phyloP scores from a whole-genome alignment of 2,888 invertebrate species.

The Morpho deidamia region DNA sequence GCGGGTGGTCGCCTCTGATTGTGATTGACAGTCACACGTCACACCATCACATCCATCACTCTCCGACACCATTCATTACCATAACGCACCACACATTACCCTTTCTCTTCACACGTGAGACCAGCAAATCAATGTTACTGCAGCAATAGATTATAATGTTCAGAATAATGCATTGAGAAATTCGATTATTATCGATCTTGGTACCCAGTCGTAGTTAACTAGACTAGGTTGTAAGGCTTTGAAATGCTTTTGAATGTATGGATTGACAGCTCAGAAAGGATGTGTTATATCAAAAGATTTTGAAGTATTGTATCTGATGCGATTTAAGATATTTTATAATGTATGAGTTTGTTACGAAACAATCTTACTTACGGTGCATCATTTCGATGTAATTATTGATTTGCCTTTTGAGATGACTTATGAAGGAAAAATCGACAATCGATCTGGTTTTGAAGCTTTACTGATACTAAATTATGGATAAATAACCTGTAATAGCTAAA shows the following conservation, averaged over 20 bases:
- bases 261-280: constrained; percentile 31
- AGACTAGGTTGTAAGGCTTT: constrained; percentile 40
- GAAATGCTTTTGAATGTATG: constrained; percentile 41
- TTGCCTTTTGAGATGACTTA: too few relatives aligned
- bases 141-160: constrained; percentile 28
- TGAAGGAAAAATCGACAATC: too few relatives aligned
- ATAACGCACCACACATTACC: constrained; percentile 31
- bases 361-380: background rate
- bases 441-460: too few relatives aligned
- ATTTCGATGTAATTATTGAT: background rate
- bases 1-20: constrained; percentile 74
- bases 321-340: constrained; percentile 11
- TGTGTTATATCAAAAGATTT: constrained; percentile 29
- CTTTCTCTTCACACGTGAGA: background rate
- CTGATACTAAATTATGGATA: too few relatives aligned
- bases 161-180: background rate
- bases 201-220: constrained; percentile 30
- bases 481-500: too few relatives aligned
- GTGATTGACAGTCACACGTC: constrained; percentile 73
- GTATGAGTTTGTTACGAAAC: constrained; percentile 12
- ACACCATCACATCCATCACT: constrained; percentile 39
- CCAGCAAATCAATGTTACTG: too few relatives aligned
- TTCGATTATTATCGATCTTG: background rate
- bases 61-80: constrained; percentile 19
- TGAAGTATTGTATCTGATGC: constrained; percentile 24